A percentile compares a stretch with the other conserved stretches of the same genome.
phyloP scores from a whole-genome alignment of 2,888 invertebrate genomes.

The Danaus chrysippus region DNA sequence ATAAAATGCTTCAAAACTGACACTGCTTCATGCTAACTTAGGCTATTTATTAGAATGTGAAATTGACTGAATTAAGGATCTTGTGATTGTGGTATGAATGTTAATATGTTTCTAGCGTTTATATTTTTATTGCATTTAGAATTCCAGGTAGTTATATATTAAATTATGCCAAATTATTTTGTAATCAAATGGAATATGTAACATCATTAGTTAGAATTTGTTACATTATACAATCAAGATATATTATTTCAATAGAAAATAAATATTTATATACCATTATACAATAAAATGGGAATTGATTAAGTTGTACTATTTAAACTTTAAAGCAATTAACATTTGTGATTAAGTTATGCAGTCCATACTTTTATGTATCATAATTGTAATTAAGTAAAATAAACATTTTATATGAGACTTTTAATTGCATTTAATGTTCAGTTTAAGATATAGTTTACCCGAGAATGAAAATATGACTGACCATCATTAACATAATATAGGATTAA shows the following conservation, averaged over 20 bases:
- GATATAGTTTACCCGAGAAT: slow-evolving; percentile 8
- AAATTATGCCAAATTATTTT: slow-evolving; percentile 74
- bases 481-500: too few relatives aligned
- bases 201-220: slow-evolving; percentile 42
- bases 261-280: slow-evolving; percentile 35
- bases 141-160: slow-evolving; percentile 60
- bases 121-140: slow-evolving; percentile 72
- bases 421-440: slow-evolving; percentile 24
- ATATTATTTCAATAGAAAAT: slow-evolving; percentile 31
- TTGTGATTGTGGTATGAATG: slow-evolving; percentile 72
- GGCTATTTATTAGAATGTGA: slow-evolving; percentile 56
- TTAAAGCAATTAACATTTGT: slow-evolving; percentile 49
- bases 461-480: neutral
- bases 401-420: slow-evolving; percentile 76
- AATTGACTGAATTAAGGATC: slow-evolving; percentile 69
- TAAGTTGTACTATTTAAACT: slow-evolving; percentile 44
- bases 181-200: slow-evolving; percentile 54
- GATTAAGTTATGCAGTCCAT: slow-evolving; percentile 67
- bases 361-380: slow-evolving; percentile 66
- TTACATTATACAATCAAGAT: slow-evolving; percentile 26
- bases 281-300: slow-evolving; percentile 45
- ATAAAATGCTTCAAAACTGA: slow-evolving; percentile 70
- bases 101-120: slow-evolving; percentile 54
- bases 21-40: slow-evolving; percentile 60
- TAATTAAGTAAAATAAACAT: slow-evolving; percentile 76